Conservation (phyloP, 2,888 invertebrate species). For the Azorinus chamasolen region DNA sequence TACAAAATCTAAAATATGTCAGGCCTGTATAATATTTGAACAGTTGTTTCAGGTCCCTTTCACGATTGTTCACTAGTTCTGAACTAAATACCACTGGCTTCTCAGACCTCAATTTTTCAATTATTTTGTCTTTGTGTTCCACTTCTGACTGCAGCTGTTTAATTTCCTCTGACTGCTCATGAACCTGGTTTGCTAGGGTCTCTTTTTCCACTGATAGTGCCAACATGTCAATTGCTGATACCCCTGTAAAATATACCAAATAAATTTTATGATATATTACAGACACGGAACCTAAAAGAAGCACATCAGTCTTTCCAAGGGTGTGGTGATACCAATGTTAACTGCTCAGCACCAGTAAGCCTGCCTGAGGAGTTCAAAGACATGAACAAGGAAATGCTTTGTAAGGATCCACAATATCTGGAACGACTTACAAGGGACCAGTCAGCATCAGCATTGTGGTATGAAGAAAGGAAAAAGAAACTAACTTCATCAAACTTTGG, state of each 20-base stretch:
- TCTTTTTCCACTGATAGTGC: neutral
- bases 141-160: neutral
- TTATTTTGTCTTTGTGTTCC: neutral
- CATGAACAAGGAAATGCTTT: neutral
- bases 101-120: no score
- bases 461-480: conserved; percentile 14
- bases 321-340: conserved; percentile 12
- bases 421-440: conserved; percentile 21
- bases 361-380: conserved; percentile 7
- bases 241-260: conserved; percentile 19
- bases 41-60: conserved; percentile 2
- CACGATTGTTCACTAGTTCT: neutral
- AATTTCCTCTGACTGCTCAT: neutral
- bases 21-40: conserved; percentile 17
- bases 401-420: neutral
- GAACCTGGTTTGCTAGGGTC: neutral
- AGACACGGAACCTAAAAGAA: conserved; percentile 11
- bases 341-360: conserved; percentile 2
- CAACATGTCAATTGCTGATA: conserved; percentile 24
- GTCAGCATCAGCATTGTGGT: conserved; percentile 9
- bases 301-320: neutral
- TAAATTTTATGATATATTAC: conserved; percentile 1
- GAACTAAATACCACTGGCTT: neutral
- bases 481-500: conserved; percentile 35
- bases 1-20: conserved; percentile 8